These are phyloP conservation scores for Dysmachus trigonus DNA, from an alignment of 2,888 invertebrate species.

Conservation along the genomic window DNA sequence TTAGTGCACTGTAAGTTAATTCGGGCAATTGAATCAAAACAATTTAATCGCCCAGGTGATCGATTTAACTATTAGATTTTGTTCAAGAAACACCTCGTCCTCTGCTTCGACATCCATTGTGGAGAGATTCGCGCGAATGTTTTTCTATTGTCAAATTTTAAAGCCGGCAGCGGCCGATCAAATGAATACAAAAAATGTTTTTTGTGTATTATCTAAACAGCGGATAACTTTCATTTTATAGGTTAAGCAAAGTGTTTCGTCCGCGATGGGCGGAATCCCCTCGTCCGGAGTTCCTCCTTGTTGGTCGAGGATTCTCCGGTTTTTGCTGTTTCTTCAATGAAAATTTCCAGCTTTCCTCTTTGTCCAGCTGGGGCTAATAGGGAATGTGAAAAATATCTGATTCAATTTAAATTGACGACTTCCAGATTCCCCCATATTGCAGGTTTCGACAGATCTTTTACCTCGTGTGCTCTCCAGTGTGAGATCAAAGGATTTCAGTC, in stretches of 20 bases:
- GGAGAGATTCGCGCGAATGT: conserved; percentile 29
- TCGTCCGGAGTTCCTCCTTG: neutral
- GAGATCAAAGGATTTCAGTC: neutral
- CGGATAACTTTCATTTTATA: neutral
- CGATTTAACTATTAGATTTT: neutral
- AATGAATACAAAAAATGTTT: neutral
- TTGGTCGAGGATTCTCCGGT: neutral
- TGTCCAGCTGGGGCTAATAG: neutral
- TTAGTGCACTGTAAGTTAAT: conserved; percentile 1
- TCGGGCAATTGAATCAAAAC: neutral
- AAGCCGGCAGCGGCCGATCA: neutral
- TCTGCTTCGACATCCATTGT: neutral
- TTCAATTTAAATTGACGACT: neutral
- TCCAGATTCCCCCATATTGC: neutral
- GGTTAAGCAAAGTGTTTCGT: neutral
- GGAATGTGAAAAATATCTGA: neutral
- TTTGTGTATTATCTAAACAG: neutral
- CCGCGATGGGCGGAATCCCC: neutral
- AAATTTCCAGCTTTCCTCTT: neutral
- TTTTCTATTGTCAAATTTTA: conserved; percentile 17
- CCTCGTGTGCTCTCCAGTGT: neutral
- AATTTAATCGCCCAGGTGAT: neutral
- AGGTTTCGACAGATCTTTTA: neutral
- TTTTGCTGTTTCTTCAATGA: neutral
- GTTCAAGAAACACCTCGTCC: neutral